phyloP scores from a whole-genome alignment of 2,888 invertebrate species.

The Trypoxylon attenuatum region DNA sequence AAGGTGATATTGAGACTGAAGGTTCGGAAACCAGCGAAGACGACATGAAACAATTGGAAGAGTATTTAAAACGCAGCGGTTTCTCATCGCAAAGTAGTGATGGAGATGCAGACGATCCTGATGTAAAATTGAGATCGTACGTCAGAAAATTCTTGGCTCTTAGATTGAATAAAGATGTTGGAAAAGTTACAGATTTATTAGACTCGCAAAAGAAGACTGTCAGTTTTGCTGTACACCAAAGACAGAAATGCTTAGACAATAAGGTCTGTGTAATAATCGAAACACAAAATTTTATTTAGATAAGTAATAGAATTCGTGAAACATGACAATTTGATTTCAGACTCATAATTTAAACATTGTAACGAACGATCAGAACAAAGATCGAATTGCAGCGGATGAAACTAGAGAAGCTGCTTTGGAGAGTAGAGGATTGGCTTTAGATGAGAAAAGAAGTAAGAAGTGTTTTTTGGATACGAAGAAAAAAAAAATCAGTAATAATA shows the following conservation, averaged over 20 bases:
- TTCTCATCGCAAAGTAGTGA: slow-evolving; percentile 80
- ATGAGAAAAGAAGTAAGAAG: slow-evolving; percentile 76
- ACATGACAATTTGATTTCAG: slow-evolving; percentile 30
- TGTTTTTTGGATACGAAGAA: too few species aligned
- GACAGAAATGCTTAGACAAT: slow-evolving; percentile 77
- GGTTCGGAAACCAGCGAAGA: slow-evolving; percentile 76
- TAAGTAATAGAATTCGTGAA: not conserved
- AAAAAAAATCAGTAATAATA: too few species aligned
- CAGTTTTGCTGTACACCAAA: slow-evolving; percentile 80
- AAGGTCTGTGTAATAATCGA: slow-evolving; percentile 63
- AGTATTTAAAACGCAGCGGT: slow-evolving; percentile 83
- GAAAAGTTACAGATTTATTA: slow-evolving; percentile 78
- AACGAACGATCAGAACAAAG: slow-evolving; percentile 43
- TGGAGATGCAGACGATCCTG: slow-evolving; percentile 82
- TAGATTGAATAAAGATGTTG: slow-evolving; percentile 82
- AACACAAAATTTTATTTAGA: not conserved
- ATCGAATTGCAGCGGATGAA: slow-evolving; percentile 50
- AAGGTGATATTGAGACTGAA: slow-evolving; percentile 57
- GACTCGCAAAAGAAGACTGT: slow-evolving; percentile 82
- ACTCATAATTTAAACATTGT: slow-evolving; percentile 41
- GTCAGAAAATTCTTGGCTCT: slow-evolving; percentile 83
- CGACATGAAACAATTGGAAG: slow-evolving; percentile 81
- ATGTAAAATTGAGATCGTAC: slow-evolving; percentile 82
- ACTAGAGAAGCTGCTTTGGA: slow-evolving; percentile 64
- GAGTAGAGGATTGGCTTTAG: slow-evolving; percentile 76